Base-by-base conservation (phyloP, 2,113 vertebrate genomes). In the Salvelinus alpinus region DNA sequence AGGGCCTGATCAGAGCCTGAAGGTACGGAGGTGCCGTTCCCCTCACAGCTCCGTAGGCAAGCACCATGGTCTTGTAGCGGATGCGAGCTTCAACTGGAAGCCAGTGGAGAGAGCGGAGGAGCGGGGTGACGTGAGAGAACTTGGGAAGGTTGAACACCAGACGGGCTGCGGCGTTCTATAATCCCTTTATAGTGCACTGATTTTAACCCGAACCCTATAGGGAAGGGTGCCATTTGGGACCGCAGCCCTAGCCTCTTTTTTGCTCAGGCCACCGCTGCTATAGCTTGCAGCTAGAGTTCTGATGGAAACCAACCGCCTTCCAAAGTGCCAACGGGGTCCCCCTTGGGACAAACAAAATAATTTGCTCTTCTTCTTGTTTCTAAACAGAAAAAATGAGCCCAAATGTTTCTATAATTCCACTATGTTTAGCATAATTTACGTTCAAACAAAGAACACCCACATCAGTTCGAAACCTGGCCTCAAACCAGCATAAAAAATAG, bases 361-460 rank as follows among this genome's bases (percentile, higher is more conserved):
- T 71, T 76, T 72, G 82, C 51, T 80, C 57, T 13, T 78, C 67
- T 75, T 48, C 22, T 72, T 68, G 64, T 76, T 78, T 80, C 72
- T 25, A 48, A 78, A 79, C 57, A 69, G n/a, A 77, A 67, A 74
- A 69, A 66, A 73, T 62, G 60, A 70, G 68, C 16, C 70, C 65
- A 77, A 77, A 86, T 81, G 79, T 70, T 34, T 60, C 44, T 65
- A 73, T 76, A 85, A 87, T 86, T 82, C 74, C 74, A 86, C 24
- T 79, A 25, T 16, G 80, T 83, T 85, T 84, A 80, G 73, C 2
- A 22, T 79, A 72, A 83, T 84, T 7, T 64, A 68, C 65, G 67
- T 73, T 83, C 69, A 87, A 69, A 81, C 72, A 79, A 80, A 84
- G 73, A 64, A 22, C 69, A 27, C 71, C 77, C n/a, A 77, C 54